Evolutionary conservation across 2,113 vertebrate genomes (phyloP), one percentile per base, ranked within the genome.

Genomic region (Brachyistius frenatus): DNA sequence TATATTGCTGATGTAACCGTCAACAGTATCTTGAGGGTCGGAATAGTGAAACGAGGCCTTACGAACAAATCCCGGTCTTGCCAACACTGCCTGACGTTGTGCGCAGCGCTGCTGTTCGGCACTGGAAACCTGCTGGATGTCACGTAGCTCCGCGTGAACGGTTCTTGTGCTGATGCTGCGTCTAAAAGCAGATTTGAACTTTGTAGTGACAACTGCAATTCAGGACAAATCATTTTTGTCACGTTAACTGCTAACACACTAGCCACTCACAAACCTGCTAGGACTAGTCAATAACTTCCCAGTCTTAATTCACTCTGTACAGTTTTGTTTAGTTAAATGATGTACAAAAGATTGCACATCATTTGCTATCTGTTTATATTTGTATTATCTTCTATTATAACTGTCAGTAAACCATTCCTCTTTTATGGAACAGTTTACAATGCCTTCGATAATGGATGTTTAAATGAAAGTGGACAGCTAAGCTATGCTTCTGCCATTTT

Each of bases 1-100:
- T 58, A 47, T 37, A 71, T 64, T 67, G 70, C 68, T 78, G 75
- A 81, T 68, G 55, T 23, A 71, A 53, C 58, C 1, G 1, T 66
- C 67, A 82, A 71, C 39, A 72, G 50, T 52, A 73, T 16, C 14
- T 56, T 39, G 30, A 80, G 23, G 30, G 8, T 65, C 10, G 31
- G 73, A 52, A 73, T 2, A 8, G 30, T 16, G 15, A 66, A 84
- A 77, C 13, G n/a, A n/a, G 52, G 49, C 23, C 15, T 52, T 62
- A 67, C 76, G 66, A 63, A 30, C 16, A 72, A 75, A 53, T 58
- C 55, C 36, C 37, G 66, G 9, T 33, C 36, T 47, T 46, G 31
- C 44, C 41, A 68, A 37, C 5, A 62, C 30, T 73, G 31, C 32
- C 56, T 49, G 53, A 52, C n/a, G 5, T 57, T 7, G 1, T 30